Evolutionary conservation across 2,113 vertebrate species (phyloP).

Genomic region (Spea bombifrons): DNA sequence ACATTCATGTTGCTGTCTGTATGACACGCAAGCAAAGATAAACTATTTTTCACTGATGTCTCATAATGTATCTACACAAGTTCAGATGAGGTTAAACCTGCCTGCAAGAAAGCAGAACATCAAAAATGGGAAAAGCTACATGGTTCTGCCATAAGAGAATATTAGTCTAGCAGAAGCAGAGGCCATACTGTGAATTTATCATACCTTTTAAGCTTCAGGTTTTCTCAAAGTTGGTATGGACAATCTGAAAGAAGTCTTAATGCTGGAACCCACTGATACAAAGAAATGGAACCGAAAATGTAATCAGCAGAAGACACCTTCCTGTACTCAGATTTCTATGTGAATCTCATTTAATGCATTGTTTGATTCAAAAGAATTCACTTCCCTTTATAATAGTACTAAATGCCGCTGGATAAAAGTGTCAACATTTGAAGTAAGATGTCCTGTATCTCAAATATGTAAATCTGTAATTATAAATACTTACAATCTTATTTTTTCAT

Average conservation of each 20-base stretch:
- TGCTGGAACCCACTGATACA: constrained; percentile 22
- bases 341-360: not conserved
- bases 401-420: too few species aligned
- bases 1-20: not conserved
- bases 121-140: not conserved
- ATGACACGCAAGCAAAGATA: constrained; percentile 3
- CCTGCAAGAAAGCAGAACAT: constrained; percentile 33
- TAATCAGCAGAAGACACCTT: constrained; percentile 19
- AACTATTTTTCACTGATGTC: constrained; percentile 12
- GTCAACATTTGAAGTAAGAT: too few species aligned
- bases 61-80: constrained; percentile 29
- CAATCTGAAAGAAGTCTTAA: constrained; percentile 20
- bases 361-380: constrained; percentile 19
- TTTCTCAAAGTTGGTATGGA: constrained; percentile 13
- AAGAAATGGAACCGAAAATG: constrained; percentile 17
- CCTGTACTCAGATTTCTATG: not conserved
- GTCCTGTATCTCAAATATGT: too few species aligned
- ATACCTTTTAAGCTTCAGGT: constrained; percentile 9
- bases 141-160: constrained; percentile 13
- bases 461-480: too few species aligned
- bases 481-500: too few species aligned
- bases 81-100: constrained; percentile 35
- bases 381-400: too few species aligned
- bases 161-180: constrained; percentile 1
- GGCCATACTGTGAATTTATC: constrained; percentile 5